Evolutionary conservation across 2,888 invertebrate genomes (phyloP), one percentile per base, ranked within the genome.

Genomic region (Deilephila porcellus): DNA sequence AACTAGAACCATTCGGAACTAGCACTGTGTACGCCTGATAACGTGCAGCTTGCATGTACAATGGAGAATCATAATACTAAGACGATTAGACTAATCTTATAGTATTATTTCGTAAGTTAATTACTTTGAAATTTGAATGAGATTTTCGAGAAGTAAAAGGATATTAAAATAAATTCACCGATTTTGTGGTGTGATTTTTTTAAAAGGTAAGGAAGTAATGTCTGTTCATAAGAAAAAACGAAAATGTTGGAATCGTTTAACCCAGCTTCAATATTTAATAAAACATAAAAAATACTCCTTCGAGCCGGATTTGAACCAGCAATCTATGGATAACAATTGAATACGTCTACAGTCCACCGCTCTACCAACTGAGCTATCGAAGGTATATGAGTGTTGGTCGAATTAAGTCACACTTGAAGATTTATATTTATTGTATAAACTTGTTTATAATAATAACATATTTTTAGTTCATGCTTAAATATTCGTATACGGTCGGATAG

Each of bases 281-380:
- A 32, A 17, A 25, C 14, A 25, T 11, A 52, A 52, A 45, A 52
- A 45, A 4, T 11, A 76, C 56, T 95, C 95, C 95, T 95, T 95
- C 94, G 95, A 95, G 93, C 95, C 95, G 95, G 95, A 95, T 95
- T 95, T 95, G 95, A 95, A 95, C 95, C 95, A 95, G 95, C 93
- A 95, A 95, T 95, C 95, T 95, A 95, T 95, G 95, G 95, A 95
- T 95, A 45, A 11, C 67, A 67, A 52, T 67, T 67, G 45, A 25
- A 11, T 29, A 25, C 62, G 6, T 34, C 93, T 93, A 93, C 93
- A 93, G 93, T 94, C 93, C 93, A 94, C 94, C 94, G 94, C 93
- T 94, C 94, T 94, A 94, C 94, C 94, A 93, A 93, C 94, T 94
- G 94, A 95, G 94, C 94, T 94, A 95, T 95, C 94, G 93, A 94